These are phyloP conservation scores for Plebejus melissa DNA, from an alignment of 2,888 invertebrate species.

Conservation along the genomic window DNA sequence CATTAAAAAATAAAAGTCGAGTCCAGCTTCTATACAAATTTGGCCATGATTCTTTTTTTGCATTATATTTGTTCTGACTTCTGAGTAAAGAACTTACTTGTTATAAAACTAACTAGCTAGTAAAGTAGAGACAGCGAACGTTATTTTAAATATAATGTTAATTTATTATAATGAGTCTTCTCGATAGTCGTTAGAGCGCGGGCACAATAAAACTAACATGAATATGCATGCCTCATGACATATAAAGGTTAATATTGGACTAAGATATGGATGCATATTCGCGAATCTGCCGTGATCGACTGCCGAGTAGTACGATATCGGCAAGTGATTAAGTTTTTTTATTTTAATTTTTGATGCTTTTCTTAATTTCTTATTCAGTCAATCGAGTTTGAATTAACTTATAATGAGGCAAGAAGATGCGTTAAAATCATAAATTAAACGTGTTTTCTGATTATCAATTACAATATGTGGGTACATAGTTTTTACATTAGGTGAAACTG, in stretches of 20 bases:
- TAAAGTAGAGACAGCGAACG: background rate
- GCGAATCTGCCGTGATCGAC: constrained; percentile 3
- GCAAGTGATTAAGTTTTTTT: too few species aligned
- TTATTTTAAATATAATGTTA: constrained; percentile 15
- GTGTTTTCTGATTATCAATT: background rate
- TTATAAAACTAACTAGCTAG: background rate
- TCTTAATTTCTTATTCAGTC: too few species aligned
- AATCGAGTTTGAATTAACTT: too few species aligned
- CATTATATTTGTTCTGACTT: too few species aligned
- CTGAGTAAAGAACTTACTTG: background rate
- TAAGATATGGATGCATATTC: constrained; percentile 18
- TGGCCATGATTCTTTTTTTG: too few species aligned
- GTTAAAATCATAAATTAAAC: background rate
- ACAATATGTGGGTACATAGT: background rate
- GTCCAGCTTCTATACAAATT: too few species aligned
- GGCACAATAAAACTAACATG: constrained; percentile 33
- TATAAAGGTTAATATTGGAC: constrained; percentile 36
- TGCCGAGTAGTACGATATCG: background rate
- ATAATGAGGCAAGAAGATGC: too few species aligned
- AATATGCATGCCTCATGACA: constrained; percentile 36
- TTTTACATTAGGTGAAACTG: background rate
- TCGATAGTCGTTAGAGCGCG: constrained; percentile 4
- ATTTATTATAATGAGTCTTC: constrained; percentile 21
- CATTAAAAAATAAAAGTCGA: too few species aligned
- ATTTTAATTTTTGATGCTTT: too few species aligned